Evolutionary conservation across 2,888 invertebrate species (phyloP), one percentile per base, ranked within the genome.

Genomic region (Leptogaster cylindrica): DNA sequence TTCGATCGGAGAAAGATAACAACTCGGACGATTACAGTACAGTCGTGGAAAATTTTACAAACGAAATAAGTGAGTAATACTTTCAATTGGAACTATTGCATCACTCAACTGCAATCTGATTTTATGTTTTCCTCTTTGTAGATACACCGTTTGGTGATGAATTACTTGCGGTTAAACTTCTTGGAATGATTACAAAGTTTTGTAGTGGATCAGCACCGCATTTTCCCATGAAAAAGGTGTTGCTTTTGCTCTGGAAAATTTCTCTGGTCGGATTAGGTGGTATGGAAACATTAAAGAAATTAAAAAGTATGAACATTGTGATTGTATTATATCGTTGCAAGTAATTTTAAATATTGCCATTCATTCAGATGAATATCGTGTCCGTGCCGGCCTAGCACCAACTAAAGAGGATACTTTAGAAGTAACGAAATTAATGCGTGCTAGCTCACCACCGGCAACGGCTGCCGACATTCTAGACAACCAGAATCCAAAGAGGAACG

Each of bases 141-240:
- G 65, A 80, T 68, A 77, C 76, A 66, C 73, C 78, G 75, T 83
- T 84, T 67, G 88, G 89, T 23, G 95, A 96, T 75, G 96, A 96
- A 78, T 81, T 95, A 68, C 80, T 97, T 25, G 89, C 93, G 33
- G 89, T 97, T 2, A 93, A 95, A 76, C 84, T 99, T 63, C 86
- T 99, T 68, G 91, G 93, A 71, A 97, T 99, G 97, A 93, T 98
- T 25, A 96, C 96, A 28, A 88, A 92, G 73, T 95, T 98, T 78
- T 98, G 98, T 82, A 93, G 95, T 73, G 97, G 97, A 1, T 89
- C 91, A 23, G 92, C 95, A 4, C 95, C 97, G 14, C 97, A 98
- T 83, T 98, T 96, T 82, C 99, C 99, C 2, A 97, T 99, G 89
- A 97, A 97, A 79, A 99, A 99, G 83, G 93, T 98, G 7, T 84